A percentile compares a stretch with the other conserved stretches of the same genome.
Evolutionary conservation across 2,797 vertebrate species (phyloP).

Genomic region (Pogoniulus pusillus): DNA sequence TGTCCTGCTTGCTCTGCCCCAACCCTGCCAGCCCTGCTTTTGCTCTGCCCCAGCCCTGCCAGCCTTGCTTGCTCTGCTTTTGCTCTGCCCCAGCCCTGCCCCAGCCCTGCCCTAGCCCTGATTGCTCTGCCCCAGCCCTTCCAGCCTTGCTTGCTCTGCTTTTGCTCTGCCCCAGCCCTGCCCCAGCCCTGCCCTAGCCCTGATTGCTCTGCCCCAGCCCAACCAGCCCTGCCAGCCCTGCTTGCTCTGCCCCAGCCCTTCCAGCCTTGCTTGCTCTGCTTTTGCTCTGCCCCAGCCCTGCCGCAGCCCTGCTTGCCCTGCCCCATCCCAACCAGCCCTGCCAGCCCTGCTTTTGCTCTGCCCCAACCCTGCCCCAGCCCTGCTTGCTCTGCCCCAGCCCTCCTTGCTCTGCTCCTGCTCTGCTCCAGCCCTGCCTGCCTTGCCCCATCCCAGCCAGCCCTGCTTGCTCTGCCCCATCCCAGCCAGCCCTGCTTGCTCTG

Average conservation of each 20-base stretch:
- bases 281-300: neutral
- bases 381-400: neutral
- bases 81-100: neutral
- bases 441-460: too few relatives aligned
- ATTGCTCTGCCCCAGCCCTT: rapidly evolving
- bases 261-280: neutral
- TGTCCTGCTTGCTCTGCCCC: neutral
- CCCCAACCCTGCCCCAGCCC: neutral
- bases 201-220: neutral
- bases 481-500: too few relatives aligned
- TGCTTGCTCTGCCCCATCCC: too few relatives aligned
- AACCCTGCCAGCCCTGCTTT: neutral
- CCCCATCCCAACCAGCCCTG: neutral
- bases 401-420: neutral
- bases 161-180: neutral
- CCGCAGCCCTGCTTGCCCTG: rapidly evolving
- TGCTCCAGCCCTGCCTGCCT: too few relatives aligned
- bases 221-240: neutral
- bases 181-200: neutral
- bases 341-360: neutral
- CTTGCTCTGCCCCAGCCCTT: neutral
- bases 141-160: neutral
- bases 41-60: neutral
- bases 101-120: neutral
- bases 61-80: neutral